These are phyloP conservation scores for Morphnarchus princeps DNA, from an alignment of 2,113 vertebrate species.

Conservation along the genomic window DNA sequence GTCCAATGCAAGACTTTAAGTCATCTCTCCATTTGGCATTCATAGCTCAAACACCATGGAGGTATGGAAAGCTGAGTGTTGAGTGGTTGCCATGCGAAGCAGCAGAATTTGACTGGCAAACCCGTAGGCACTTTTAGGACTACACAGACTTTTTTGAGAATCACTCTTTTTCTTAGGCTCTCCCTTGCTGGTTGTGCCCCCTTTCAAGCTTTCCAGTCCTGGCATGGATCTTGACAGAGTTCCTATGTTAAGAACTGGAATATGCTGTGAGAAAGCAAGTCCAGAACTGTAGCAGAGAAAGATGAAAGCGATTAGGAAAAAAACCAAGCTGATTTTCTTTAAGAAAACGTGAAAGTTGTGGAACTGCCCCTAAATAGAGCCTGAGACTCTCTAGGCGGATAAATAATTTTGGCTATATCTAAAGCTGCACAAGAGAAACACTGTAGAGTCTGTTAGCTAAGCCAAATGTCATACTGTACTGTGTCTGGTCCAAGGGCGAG, in stretches of 20 bases:
- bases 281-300: background rate
- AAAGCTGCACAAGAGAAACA: background rate
- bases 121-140: background rate
- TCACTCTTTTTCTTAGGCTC: background rate
- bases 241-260: background rate
- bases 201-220: background rate
- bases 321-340: background rate
- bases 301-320: background rate
- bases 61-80: background rate
- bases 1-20: background rate
- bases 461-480: rapidly evolving
- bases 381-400: background rate
- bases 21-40: background rate
- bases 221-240: background rate
- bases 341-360: background rate
- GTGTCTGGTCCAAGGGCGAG: background rate
- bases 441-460: background rate
- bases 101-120: background rate
- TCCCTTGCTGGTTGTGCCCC: background rate
- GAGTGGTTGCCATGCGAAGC: background rate
- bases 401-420: background rate
- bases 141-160: background rate
- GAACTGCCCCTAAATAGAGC: background rate
- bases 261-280: background rate
- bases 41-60: rapidly evolving